These are phyloP conservation scores for Tamias sibiricus DNA, from an alignment of 2,113 vertebrate species.

Conservation along the genomic window DNA sequence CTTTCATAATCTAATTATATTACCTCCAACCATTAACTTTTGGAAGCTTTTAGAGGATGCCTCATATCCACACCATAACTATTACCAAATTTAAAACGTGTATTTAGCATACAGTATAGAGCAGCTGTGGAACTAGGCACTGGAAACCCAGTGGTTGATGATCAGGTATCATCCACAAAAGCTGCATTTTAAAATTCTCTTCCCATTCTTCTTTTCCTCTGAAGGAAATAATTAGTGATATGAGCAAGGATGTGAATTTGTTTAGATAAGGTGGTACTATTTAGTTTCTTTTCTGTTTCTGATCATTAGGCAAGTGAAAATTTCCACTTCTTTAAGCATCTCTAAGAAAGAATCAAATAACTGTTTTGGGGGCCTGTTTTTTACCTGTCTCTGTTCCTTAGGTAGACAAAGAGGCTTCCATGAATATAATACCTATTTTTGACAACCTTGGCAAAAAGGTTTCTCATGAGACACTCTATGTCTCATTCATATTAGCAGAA, in stretches of 20 bases:
- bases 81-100: background rate
- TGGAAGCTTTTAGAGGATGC: too few species aligned
- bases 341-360: background rate
- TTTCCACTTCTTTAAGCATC: background rate
- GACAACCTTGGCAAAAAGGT: background rate
- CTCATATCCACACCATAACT: background rate
- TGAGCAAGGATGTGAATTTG: background rate
- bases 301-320: background rate
- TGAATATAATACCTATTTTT: background rate
- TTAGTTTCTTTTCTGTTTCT: background rate
- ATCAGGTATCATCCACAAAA: background rate
- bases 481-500: background rate
- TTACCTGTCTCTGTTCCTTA: background rate
- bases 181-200: background rate
- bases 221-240: background rate
- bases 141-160: background rate
- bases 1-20: too few species aligned
- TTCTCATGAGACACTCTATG: too few species aligned
- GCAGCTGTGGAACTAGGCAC: background rate
- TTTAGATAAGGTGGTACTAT: background rate
- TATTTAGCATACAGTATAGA: background rate
- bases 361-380: background rate
- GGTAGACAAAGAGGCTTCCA: background rate
- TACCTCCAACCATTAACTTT: too few species aligned
- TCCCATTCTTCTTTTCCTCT: too few species aligned